phyloP scores from a whole-genome alignment of 2,888 invertebrate genomes.

The Listrodromus nycthemerus region DNA sequence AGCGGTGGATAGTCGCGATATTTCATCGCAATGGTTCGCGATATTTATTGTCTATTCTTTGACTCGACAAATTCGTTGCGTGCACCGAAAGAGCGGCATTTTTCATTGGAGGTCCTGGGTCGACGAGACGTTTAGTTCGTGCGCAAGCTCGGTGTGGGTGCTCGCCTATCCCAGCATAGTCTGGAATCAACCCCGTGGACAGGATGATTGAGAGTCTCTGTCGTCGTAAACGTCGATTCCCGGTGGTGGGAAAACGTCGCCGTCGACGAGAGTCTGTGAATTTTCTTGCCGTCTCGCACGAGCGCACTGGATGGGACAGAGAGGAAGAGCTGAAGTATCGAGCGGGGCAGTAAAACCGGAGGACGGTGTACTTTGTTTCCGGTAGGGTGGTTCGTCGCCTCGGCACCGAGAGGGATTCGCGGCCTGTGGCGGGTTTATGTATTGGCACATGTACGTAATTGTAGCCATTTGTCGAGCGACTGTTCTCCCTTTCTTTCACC shows the following conservation, averaged over 20 bases:
- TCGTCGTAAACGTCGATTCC: slow-evolving; percentile 67
- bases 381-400: slow-evolving; percentile 55
- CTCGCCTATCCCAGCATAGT: slow-evolving; percentile 2
- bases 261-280: slow-evolving; percentile 64
- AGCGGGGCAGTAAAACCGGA: slow-evolving; percentile 58
- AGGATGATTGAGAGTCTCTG: slow-evolving; percentile 63
- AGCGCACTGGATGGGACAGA: slow-evolving; percentile 17
- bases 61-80: slow-evolving; percentile 13
- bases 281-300: slow-evolving; percentile 45
- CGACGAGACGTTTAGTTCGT: slow-evolving; percentile 35
- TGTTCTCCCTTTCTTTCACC: background rate
- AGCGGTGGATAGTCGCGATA: background rate
- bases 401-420: slow-evolving; percentile 40
- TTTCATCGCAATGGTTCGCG: background rate
- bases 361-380: slow-evolving; percentile 57
- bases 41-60: background rate
- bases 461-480: slow-evolving; percentile 79
- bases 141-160: background rate
- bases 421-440: slow-evolving; percentile 72
- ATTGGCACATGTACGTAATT: slow-evolving; percentile 81
- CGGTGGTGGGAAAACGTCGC: slow-evolving; percentile 47
- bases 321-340: slow-evolving; percentile 60
- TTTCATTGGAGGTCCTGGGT: slow-evolving; percentile 34
- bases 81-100: slow-evolving; percentile 7
- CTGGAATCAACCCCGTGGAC: slow-evolving; percentile 47